These are phyloP conservation scores for Trachops cirrhosus DNA, from an alignment of 2,797 vertebrate genomes.

Conservation along the genomic window DNA sequence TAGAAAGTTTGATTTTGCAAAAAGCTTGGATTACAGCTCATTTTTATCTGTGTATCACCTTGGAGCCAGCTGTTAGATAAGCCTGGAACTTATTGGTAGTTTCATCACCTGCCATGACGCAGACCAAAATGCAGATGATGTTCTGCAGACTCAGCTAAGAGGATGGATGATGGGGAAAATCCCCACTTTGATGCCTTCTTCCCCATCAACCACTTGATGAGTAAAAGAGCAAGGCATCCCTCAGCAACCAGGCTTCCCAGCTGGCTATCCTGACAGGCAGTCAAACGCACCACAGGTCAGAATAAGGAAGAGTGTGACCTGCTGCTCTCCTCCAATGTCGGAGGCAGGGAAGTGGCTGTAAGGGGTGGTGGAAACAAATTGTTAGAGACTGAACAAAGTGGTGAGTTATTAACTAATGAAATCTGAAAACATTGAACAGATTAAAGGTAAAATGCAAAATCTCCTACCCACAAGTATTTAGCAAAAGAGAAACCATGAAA, in stretches of 20 bases:
- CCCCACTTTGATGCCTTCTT: neutral
- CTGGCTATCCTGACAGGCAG: neutral
- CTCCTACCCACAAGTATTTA: neutral
- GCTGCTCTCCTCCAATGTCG: neutral
- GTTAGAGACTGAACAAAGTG: neutral
- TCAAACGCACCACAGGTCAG: neutral
- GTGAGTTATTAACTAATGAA: neutral
- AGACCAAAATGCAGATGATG: slow-evolving; percentile 9
- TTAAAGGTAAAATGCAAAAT: neutral
- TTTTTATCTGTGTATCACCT: neutral
- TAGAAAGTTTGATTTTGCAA: slow-evolving; percentile 32
- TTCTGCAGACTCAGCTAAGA: neutral
- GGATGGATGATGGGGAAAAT: neutral
- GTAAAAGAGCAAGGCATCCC: neutral
- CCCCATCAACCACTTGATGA: neutral
- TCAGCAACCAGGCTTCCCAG: neutral
- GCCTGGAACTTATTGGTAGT: neutral
- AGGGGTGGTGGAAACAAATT: neutral
- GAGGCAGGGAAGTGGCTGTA: neutral
- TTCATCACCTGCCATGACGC: slow-evolving; percentile 20
- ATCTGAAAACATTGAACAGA: neutral
- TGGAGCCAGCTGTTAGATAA: slow-evolving; percentile 38
- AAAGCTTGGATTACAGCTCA: neutral
- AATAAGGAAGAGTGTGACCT: neutral
- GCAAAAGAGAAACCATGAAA: neutral